Conservation (phyloP, 2,888 invertebrate genomes). For the Antitype chi region DNA sequence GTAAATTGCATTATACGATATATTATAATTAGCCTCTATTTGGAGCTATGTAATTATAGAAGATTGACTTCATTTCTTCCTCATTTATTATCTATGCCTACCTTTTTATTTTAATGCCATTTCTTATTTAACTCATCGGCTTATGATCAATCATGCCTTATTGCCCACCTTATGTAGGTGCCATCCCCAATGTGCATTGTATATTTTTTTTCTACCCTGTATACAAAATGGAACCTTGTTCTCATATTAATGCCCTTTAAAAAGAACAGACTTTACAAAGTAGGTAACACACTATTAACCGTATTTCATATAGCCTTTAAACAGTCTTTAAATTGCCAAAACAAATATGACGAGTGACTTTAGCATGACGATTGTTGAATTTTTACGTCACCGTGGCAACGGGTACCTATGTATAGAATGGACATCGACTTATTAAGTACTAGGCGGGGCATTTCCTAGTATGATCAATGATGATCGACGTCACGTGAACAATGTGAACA, state of each 20-base stretch:
- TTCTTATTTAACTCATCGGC: not conserved
- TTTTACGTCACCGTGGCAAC: slow-evolving; percentile 49
- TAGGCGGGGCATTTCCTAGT: slow-evolving; percentile 36
- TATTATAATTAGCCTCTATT: not conserved
- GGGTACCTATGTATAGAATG: slow-evolving; percentile 6
- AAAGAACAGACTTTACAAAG: not conserved
- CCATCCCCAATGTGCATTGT: not conserved
- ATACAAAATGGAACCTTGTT: slow-evolving; percentile 17
- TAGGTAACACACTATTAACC: slow-evolving; percentile 11
- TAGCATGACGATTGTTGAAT: slow-evolving; percentile 42
- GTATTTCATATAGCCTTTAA: slow-evolving; percentile 2
- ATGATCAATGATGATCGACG: slow-evolving; percentile 13
- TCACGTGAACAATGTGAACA: slow-evolving; percentile 5
- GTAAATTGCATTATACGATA: not conserved
- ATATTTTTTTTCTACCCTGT: not conserved
- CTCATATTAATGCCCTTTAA: not conserved
- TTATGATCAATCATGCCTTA: not conserved
- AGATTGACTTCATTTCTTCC: not conserved
- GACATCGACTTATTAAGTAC: slow-evolving; percentile 10
- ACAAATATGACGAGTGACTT: slow-evolving; percentile 40
- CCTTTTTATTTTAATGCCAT: not conserved
- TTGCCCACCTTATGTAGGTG: not conserved
- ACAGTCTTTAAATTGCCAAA: slow-evolving; percentile 27
- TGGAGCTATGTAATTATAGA: not conserved
- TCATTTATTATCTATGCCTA: not conserved